Base-by-base conservation (phyloP, 1,140 invertebrate species). In the Drosophila equinoxialis region DNA sequence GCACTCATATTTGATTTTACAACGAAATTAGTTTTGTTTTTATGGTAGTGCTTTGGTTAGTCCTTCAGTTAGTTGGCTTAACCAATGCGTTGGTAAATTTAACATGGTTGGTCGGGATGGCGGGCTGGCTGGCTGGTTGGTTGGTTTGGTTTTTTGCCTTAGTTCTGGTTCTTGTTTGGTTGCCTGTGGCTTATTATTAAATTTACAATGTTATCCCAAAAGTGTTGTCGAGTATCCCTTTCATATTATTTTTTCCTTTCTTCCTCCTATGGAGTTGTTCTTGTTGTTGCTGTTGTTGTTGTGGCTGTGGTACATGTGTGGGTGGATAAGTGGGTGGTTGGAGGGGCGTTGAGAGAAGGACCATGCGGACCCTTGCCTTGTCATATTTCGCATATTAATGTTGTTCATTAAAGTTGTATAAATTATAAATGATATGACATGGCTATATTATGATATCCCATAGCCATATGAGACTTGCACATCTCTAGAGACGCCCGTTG, bases 341-440 rank as follows among this genome's bases (percentile, higher is more conserved):
- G 20, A 17, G 23, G 14, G 20, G 14, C 14, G 48, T 17, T 20
- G 26, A 8, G 1, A 20, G 23, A n/a, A 6, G 26, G 30, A 45
- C 33, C 30, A 54, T 26, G 39, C 35, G 59, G 48, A 64, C 78
- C 64, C 65, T 48, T 58, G 72, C 65, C 59, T 76, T 78, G 82
- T 76, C 83, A 79, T 76, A 85, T 78, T 86, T 79, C 68, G 82
- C 84, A 89, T 87, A 89, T 89, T 89, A 84, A 89, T 87, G 83
- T 67, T 89, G 73, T 87, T 87, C 84, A 89, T 87, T 87, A 87
- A 87, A 89, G 77, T 87, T 79, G 74, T 84, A 89, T 87, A 89
- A 87, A 89, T 87, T 84, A 87, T 87, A 75, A 89, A 83, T 89
- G 84, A 73, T 71, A 71, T 77, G 62, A 84, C 77, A 81, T 55